Base-by-base conservation (phyloP, 1,140 invertebrate genomes). In the Caenorhabditis latens region DNA sequence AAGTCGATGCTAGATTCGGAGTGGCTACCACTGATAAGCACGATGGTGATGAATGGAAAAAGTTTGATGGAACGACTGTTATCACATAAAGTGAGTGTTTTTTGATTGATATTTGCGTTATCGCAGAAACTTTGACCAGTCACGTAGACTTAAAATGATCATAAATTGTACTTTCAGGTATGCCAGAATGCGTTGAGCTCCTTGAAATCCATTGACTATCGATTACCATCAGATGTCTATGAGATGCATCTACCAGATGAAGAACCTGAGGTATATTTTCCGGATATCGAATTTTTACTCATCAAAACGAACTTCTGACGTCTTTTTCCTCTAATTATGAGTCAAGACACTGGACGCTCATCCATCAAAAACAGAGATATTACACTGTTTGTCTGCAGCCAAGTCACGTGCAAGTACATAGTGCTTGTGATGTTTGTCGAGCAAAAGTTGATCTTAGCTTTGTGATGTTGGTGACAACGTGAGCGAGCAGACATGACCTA, bases 131-230 rank as follows among this genome's bases (percentile, higher is more conserved):
- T 58, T 58, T 58, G 13, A 58, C 50, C 4, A 6, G 55, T 58
- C n/a, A 19, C 19, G 55, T n/a, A 0, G 40, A 55, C 13, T 8
- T 43, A 86, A 24, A 75, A 83, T 9, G n/a, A n/a, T n/a, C 19
- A n/a, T 1, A 58, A 58, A n/a, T 1, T n/a, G 9, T 16, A 9
- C n/a, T 84, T 88, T 88, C 21, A 89, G 86, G 53, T 89, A n/a
- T 88, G 84, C 57, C 88, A 85, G 43, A 89, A 89, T 40, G 48
- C 79, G 13, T 53, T 89, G 14, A 58, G 21, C 67, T 83, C 88
- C 4, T 42, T 88, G 19, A 48, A 58, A 42, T 46, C 86, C 0
- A 82, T 88, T 19, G n/a, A 89, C 21, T 88, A 87, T 21, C 50
- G 71, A 24, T 79, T 89, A 50, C 21, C 83, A 21, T 79, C 88